A percentile compares a stretch with the other conserved stretches of the same genome.
Evolutionary conservation across 2,113 vertebrate species (phyloP).

Genomic region (Cochlearius cochlearius): DNA sequence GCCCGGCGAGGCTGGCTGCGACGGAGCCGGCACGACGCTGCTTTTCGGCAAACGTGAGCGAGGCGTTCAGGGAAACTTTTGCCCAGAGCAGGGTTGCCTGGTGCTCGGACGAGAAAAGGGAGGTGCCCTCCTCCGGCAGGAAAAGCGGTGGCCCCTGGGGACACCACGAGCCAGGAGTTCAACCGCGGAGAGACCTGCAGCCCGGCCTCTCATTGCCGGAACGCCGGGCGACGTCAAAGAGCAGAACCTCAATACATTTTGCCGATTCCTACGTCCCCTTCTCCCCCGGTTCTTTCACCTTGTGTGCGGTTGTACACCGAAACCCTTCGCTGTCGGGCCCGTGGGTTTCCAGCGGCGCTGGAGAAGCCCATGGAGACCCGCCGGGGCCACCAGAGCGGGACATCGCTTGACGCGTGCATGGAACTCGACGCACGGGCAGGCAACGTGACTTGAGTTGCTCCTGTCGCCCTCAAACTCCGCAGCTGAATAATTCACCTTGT

Average conservation of each 20-base stretch:
- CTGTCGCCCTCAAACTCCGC: background rate
- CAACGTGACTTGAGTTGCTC: background rate
- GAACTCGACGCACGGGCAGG: background rate
- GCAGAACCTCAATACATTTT: background rate
- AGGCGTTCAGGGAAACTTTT: background rate
- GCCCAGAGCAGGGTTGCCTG: background rate
- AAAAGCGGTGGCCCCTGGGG: background rate
- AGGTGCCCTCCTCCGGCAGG: background rate
- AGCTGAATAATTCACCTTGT: accelerated
- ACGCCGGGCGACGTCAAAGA: no score
- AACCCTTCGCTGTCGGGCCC: accelerated
- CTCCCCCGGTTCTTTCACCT: background rate
- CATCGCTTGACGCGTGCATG: accelerated
- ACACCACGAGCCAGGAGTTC: background rate
- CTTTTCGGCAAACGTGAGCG: background rate
- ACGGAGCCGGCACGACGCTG: accelerated
- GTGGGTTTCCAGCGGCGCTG: background rate
- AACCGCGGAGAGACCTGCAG: background rate
- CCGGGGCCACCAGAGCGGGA: accelerated
- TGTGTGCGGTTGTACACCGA: accelerated
- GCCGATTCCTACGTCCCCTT: accelerated
- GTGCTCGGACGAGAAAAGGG: background rate
- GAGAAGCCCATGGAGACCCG: no score
- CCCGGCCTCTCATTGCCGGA: background rate
- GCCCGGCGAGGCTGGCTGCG: accelerated